phyloP scores from a whole-genome alignment of 2,113 vertebrate genomes.

The Panthera uncia region DNA sequence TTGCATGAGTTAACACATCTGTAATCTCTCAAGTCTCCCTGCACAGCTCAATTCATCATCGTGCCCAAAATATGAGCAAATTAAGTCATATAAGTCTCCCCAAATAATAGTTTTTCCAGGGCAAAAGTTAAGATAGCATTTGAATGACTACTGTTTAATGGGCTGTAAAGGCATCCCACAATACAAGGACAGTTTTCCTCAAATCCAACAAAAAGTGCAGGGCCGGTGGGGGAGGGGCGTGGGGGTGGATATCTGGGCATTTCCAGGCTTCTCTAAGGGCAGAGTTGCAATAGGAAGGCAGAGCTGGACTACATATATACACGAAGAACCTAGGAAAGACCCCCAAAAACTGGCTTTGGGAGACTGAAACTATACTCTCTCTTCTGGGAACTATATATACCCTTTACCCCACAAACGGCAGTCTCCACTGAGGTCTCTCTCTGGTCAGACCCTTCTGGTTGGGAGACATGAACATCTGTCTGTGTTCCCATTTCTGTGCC shows the following conservation, averaged over 20 bases:
- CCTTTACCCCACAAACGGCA: too few relatives aligned
- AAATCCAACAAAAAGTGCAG: background rate
- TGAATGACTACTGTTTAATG: background rate
- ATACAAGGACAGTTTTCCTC: background rate
- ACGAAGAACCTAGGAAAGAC: background rate
- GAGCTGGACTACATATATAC: background rate
- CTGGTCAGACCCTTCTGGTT: background rate
- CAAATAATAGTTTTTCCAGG: background rate
- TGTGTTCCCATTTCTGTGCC: background rate
- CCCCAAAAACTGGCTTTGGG: background rate
- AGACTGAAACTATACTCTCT: background rate
- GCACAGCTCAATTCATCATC: background rate
- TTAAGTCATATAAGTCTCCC: background rate
- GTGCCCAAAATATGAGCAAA: background rate
- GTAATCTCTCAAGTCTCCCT: background rate
- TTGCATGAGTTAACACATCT: background rate
- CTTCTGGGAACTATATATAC: background rate
- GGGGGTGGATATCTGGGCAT: background rate
- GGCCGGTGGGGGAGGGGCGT: rapidly evolving
- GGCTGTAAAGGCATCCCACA: background rate
- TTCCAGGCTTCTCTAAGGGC: background rate
- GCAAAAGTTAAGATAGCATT: background rate
- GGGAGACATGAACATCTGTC: background rate
- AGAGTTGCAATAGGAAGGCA: background rate
- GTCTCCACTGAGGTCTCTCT: background rate